These are phyloP conservation scores for Caligus rogercresseyi DNA, from an alignment of 1,140 invertebrate genomes.

Conservation along the genomic window DNA sequence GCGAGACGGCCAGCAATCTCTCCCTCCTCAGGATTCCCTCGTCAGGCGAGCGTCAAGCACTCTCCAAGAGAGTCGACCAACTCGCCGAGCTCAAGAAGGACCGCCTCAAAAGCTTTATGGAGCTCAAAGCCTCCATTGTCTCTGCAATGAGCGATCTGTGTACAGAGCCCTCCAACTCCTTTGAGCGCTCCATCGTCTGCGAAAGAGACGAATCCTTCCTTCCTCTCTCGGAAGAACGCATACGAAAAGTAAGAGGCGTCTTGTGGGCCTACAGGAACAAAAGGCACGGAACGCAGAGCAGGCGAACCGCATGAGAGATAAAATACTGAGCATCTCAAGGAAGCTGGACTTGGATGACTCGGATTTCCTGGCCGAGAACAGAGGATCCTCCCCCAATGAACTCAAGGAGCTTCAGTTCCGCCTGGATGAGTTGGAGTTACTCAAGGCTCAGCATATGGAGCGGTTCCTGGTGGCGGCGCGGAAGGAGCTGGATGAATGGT, in stretches of 20 bases:
- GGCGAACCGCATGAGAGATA: not conserved
- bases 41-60: not conserved
- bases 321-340: not conserved
- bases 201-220: not conserved
- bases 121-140: not conserved
- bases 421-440: constrained; percentile 40
- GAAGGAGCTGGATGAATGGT: constrained; percentile 44
- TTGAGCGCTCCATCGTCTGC: not conserved
- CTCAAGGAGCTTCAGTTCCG: constrained; percentile 32
- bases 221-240: not conserved
- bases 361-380: not conserved
- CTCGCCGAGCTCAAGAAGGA: not conserved
- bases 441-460: constrained; percentile 44
- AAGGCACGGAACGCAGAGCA: not conserved
- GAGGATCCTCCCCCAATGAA: not conserved
- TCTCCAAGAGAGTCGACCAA: not conserved
- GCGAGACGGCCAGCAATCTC: not conserved
- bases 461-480: constrained; percentile 48
- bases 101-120: not conserved
- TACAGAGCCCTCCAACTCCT: not conserved
- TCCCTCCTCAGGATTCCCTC: not conserved
- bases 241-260: too few species aligned
- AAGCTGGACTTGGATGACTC: not conserved
- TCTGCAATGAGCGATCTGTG: not conserved
- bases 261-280: not conserved